Base-by-base conservation (phyloP, 2,113 vertebrate species). In the Bambusicola thoracicus region DNA sequence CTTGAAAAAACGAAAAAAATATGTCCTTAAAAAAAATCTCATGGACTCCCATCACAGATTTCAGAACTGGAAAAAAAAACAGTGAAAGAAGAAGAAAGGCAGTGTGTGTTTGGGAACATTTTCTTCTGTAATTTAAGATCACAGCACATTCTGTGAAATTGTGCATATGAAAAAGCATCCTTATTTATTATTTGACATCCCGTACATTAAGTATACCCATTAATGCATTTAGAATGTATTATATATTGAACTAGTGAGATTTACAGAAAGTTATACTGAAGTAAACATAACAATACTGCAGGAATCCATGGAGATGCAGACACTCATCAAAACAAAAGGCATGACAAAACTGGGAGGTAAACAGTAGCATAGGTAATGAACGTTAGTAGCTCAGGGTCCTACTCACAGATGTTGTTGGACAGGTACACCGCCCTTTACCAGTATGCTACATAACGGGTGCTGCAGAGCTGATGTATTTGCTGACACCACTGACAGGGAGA, bases 1-100 rank as follows among this genome's bases (percentile, higher is more conserved):
- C 55, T 53, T 22, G 11, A 69, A 48, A 79, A 29, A 87, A 74
- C 14, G 25, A 48, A 81, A 73, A 48, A 48, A 66, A 84, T 32
- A 48, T 2, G 1, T 1, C 49, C 36, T 78, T 59, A 55, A 30
- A 55, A 30, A 13, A 70, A n/a, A 44, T 20, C 0, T 0, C 1
- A 0, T 6, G 11, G 13, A 74, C 56, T 56, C 29, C 43, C 6
- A 73, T 49, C 48, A 49, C 48, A 40, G 11, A n/a, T n/a, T 75
- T 72, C 61, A 66, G 46, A 92, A 36, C 11, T 22, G 12, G 14
- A 92, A 36, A 19, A 25, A 25, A 49, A 53, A 53, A 17, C 9
- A 17, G 15, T 17, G 27, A 53, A 10, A 62, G 6, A 63, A 70
- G 34, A 69, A 85, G 8, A 59, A 91, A 87, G 24, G 74, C 21